These are phyloP conservation scores for Phrynosoma platyrhinos DNA, from an alignment of 2,113 vertebrate genomes.

Conservation along the genomic window DNA sequence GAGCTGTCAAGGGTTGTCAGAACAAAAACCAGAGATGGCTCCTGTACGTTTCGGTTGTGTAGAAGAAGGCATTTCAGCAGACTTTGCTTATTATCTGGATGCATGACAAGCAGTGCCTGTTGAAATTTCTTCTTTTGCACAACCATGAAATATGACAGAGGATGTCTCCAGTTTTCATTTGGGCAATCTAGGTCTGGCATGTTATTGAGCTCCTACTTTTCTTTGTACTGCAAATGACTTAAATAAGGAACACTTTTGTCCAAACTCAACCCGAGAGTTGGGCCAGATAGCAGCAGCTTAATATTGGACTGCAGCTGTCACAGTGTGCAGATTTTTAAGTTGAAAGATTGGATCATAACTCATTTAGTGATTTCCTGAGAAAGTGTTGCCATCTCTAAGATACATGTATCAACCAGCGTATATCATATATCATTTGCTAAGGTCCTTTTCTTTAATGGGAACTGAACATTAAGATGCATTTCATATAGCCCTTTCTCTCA, in stretches of 20 bases:
- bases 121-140: too few species aligned
- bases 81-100: too few species aligned
- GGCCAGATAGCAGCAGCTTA: neutral
- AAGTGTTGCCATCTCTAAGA: neutral
- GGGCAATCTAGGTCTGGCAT: neutral
- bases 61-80: too few species aligned
- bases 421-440: neutral
- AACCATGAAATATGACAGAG: too few species aligned
- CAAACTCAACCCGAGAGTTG: neutral
- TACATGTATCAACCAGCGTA: neutral
- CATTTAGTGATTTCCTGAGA: neutral
- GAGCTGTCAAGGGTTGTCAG: too few species aligned
- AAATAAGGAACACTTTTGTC: neutral
- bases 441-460: constrained; percentile 38
- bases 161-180: neutral
- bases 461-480: constrained; percentile 3
- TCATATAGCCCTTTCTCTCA: neutral
- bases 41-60: too few species aligned
- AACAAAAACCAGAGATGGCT: too few species aligned
- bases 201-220: neutral
- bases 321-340: neutral
- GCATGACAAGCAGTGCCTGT: too few species aligned
- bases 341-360: neutral
- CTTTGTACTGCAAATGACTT: neutral
- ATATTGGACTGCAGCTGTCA: neutral